Base-by-base conservation (phyloP, 2,888 invertebrate genomes). In the Nomada flava region DNA sequence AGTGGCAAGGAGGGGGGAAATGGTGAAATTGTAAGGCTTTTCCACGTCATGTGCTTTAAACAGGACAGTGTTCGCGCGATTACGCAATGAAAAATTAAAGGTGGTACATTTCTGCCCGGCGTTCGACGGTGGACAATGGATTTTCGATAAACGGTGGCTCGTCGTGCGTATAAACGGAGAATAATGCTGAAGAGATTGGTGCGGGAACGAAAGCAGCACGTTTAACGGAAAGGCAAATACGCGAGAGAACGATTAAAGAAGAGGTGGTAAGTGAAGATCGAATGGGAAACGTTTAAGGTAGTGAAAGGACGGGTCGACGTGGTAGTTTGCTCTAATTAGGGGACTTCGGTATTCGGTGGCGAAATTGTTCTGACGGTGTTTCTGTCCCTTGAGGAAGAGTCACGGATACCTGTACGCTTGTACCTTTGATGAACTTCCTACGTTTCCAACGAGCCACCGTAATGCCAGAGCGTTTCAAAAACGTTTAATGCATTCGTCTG, bases 21-120 rank as follows among this genome's bases (percentile, higher is more conserved):
- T 9, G 52, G n/a, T 4, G 52, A 20, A 62, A 44, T 13, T 4
- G 57, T 13, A 11, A 13, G 26, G 44, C 26, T 69, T 70, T 83
- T 83, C 83, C 83, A 76, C 83, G 60, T 79, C 83, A 83, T 83
- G 79, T 79, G 83, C 62, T 83, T 79, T 76, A 83, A 83, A 79
- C 75, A 59, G 53, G 68, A 29, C 42, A 50, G 20, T 50, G 79
- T 67, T 13, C 62, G 47, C 60, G 53, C 26, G 67, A 50, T 26
- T 26, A 50, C 50, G 42, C 53, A 75, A 60, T 55, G 60, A 55
- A 52, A 73, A 73, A 77, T 77, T 77, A 70, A 83, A 71, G 18
- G 26, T 68, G 15, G 53, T 26, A 36, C 47, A 9, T 2, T 50
- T 60, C 15, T 11, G 26, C 7, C 3, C 9, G 13, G n/a, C 15